Evolutionary conservation across 1,140 invertebrate species (phyloP).

Genomic region (Cydia fagiglandana): DNA sequence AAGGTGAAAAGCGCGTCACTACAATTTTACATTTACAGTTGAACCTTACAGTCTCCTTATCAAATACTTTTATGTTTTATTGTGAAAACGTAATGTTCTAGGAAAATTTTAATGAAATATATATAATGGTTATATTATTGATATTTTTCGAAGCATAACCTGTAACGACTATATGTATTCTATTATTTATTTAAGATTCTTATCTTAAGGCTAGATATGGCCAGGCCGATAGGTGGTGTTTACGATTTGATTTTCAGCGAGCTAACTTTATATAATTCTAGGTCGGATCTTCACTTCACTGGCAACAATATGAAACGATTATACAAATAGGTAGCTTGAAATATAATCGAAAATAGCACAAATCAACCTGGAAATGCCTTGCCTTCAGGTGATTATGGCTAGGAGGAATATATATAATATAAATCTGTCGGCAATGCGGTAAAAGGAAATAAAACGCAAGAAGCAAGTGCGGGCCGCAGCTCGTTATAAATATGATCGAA

Average conservation of each 20-base stretch:
- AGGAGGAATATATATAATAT: not conserved
- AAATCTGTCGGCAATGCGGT: not conserved
- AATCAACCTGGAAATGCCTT: too few relatives aligned
- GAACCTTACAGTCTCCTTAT: slow-evolving; percentile 14
- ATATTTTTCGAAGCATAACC: slow-evolving; percentile 17
- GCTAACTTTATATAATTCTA: too few relatives aligned
- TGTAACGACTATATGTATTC: slow-evolving; percentile 1
- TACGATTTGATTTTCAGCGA: not conserved
- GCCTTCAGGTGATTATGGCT: not conserved
- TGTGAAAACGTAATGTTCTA: slow-evolving; percentile 18
- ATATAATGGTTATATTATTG: slow-evolving; percentile 10
- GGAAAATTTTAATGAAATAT: slow-evolving; percentile 25
- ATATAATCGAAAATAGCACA: too few relatives aligned
- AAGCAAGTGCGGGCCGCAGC: not conserved
- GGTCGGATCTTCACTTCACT: too few relatives aligned
- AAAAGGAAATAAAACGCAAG: not conserved
- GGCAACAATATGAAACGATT: too few relatives aligned
- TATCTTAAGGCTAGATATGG: not conserved
- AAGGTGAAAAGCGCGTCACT: not conserved
- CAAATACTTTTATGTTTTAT: slow-evolving; percentile 25
- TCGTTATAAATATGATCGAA: slow-evolving; percentile 32
- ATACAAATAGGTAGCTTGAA: too few relatives aligned
- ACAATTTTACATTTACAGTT: not conserved
- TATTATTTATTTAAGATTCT: slow-evolving; percentile 22
- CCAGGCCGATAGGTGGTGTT: not conserved